A percentile compares a stretch with the other conserved stretches of the same genome.
Conservation (phyloP, 2,888 invertebrate species). For the Pandemis heparana region DNA sequence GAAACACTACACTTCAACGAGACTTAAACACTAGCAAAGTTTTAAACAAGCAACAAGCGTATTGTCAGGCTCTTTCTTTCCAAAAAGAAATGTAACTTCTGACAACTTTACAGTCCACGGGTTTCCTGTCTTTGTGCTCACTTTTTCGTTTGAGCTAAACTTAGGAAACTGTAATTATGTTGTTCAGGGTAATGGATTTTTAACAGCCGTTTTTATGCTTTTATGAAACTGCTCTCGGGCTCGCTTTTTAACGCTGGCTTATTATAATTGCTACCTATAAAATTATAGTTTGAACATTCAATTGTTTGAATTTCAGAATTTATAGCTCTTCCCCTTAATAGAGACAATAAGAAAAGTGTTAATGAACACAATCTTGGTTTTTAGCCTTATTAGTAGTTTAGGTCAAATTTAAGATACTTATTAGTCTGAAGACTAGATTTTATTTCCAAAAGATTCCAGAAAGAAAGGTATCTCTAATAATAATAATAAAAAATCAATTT, state of each 20-base stretch:
- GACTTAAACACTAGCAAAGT: slow-evolving; percentile 27
- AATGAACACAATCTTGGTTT: too few relatives aligned
- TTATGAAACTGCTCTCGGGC: background rate
- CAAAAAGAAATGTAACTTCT: slow-evolving; percentile 14
- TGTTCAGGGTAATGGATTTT: slow-evolving; percentile 27
- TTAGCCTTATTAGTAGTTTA: too few relatives aligned
- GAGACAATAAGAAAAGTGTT: too few relatives aligned
- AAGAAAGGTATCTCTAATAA: too few relatives aligned
- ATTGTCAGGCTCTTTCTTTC: slow-evolving; percentile 18
- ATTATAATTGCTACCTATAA: background rate
- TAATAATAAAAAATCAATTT: too few relatives aligned
- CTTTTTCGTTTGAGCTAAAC: slow-evolving; percentile 29
- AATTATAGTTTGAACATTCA: background rate
- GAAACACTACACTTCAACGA: background rate
- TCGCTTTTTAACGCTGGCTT: background rate
- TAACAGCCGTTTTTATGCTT: slow-evolving; percentile 7
- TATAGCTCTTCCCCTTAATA: background rate
- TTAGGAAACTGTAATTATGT: slow-evolving; percentile 32
- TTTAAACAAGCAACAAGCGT: slow-evolving; percentile 7
- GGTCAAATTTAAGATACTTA: too few relatives aligned
- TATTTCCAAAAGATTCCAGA: too few relatives aligned
- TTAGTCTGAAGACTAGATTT: too few relatives aligned
- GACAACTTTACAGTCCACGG: slow-evolving; percentile 18
- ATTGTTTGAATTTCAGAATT: background rate
- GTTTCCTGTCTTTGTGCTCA: slow-evolving; percentile 15